Percentiles rank a stretch among this genome's conserved stretches.
These are phyloP conservation scores for Sinocyclocheilus maitianheensis DNA, from an alignment of 2,113 vertebrate genomes.

Conservation along the genomic window DNA sequence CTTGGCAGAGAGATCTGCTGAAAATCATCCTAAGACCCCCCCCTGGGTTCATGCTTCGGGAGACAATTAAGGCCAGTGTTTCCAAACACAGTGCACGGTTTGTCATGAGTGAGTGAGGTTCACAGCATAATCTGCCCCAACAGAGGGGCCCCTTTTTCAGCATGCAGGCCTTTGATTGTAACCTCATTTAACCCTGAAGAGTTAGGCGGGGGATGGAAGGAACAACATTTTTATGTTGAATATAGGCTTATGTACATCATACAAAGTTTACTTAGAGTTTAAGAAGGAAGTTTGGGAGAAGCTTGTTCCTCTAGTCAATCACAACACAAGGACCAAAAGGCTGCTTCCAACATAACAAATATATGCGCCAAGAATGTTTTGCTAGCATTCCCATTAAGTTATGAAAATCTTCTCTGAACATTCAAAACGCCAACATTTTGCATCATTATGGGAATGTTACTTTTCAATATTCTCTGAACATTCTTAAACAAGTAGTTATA, in stretches of 20 bases:
- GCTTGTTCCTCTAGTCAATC: background rate
- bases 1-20: constrained; percentile 54
- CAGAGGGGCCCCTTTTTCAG: constrained; percentile 61
- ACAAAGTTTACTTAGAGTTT: background rate
- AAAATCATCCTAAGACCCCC: constrained; percentile 59
- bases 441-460: no score
- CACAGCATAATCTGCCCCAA: constrained; percentile 72
- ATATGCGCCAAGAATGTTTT: no score
- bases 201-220: background rate
- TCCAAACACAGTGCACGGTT: constrained; percentile 74
- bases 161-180: constrained; percentile 65
- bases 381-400: no score
- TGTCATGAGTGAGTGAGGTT: constrained; percentile 73
- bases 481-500: no score
- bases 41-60: constrained; percentile 59
- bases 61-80: constrained; percentile 77
- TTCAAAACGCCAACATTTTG: no score
- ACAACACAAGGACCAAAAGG: background rate
- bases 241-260: background rate
- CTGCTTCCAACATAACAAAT: background rate
- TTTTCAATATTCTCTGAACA: no score
- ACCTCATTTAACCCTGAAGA: constrained; percentile 74
- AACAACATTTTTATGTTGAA: background rate
- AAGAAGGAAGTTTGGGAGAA: background rate
- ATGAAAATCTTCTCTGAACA: no score